Percentiles rank a stretch among this genome's conserved stretches.
Evolutionary conservation across 2,888 invertebrate genomes (phyloP).

Genomic region (Sphecodes monilicornis): DNA sequence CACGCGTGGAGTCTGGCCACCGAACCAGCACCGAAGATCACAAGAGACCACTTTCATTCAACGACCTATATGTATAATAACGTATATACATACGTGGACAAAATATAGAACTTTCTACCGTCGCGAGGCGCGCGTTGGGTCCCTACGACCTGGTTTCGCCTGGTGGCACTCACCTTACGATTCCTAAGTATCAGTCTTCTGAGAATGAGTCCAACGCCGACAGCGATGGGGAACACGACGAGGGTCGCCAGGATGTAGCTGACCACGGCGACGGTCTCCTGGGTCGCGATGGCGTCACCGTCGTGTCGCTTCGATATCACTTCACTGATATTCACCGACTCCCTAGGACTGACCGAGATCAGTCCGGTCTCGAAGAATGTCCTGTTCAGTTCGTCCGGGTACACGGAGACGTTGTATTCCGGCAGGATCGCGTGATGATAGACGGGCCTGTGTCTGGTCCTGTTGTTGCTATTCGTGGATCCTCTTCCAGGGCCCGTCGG

Average conservation of each 20-base stretch:
- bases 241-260: slow-evolving; percentile 84
- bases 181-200: slow-evolving; percentile 84
- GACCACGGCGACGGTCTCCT: slow-evolving; percentile 83
- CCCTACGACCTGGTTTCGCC: neutral
- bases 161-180: slow-evolving; percentile 80
- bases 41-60: slow-evolving; percentile 52
- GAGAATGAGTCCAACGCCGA: slow-evolving; percentile 83
- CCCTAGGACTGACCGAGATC: slow-evolving; percentile 75
- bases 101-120: slow-evolving; percentile 57
- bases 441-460: slow-evolving; percentile 73
- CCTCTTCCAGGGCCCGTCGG: slow-evolving; percentile 50
- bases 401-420: slow-evolving; percentile 75
- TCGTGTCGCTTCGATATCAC: slow-evolving; percentile 82
- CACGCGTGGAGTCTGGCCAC: slow-evolving; percentile 42
- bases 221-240: slow-evolving; percentile 84
- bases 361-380: slow-evolving; percentile 77
- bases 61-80: slow-evolving; percentile 47
- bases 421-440: slow-evolving; percentile 74
- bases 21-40: slow-evolving; percentile 34
- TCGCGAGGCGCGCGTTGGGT: neutral
- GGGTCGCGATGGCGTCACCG: slow-evolving; percentile 80
- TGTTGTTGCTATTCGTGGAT: slow-evolving; percentile 61
- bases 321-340: slow-evolving; percentile 81
- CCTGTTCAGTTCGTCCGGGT: slow-evolving; percentile 70
- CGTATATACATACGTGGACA: neutral